phyloP scores from a whole-genome alignment of 2,888 invertebrate genomes.

The Agonopterix arenella region DNA sequence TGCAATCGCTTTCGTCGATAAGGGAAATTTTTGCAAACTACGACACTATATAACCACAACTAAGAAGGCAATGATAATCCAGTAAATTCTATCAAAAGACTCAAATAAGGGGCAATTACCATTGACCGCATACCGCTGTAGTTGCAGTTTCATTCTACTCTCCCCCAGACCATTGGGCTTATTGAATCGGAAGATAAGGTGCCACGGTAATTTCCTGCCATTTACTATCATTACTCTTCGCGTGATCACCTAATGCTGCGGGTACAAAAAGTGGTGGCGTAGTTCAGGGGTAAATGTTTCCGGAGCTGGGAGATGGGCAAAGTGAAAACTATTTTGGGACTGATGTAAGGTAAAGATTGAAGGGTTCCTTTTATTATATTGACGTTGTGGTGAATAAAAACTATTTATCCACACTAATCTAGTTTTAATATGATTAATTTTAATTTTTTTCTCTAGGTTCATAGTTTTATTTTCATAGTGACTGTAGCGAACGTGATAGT shows the following conservation, averaged over 20 bases:
- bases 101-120: constrained; percentile 57
- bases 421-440: no score
- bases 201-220: constrained; percentile 70
- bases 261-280: constrained; percentile 33
- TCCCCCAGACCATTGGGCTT: constrained; percentile 53
- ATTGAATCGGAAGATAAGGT: constrained; percentile 74
- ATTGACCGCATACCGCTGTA: constrained; percentile 53
- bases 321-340: constrained; percentile 9
- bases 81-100: constrained; percentile 31
- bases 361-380: constrained; percentile 22
- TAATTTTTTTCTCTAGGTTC: no score
- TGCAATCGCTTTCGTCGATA: no score
- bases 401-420: no score
- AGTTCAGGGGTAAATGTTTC: constrained; percentile 34
- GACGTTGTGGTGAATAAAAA: no score
- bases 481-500: no score
- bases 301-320: constrained; percentile 14
- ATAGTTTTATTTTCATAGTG: no score
- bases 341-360: constrained; percentile 34
- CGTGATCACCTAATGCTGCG: constrained; percentile 47
- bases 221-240: constrained; percentile 67
- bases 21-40: no score
- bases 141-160: constrained; percentile 72
- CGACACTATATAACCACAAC: background rate
- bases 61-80: constrained; percentile 3